Base-by-base conservation (phyloP, 2,797 vertebrate genomes). In the Ispidina lecontei region DNA sequence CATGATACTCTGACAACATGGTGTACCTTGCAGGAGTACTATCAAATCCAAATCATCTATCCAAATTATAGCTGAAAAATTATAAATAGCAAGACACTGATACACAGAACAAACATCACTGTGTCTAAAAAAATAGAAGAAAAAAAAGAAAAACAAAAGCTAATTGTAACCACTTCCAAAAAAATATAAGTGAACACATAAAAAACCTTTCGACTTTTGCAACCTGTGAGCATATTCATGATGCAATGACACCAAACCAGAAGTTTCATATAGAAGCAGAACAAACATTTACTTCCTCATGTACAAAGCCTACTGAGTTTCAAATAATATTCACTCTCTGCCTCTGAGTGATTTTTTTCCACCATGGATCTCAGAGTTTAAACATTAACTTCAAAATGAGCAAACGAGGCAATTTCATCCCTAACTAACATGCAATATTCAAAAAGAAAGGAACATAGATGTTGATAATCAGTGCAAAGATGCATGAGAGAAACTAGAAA, bases 1-100 rank as follows among this genome's bases (percentile, higher is more conserved):
- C 11, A 14, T 0, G 1, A 56, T 18, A 14, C 12, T 84, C 41
- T 56, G 64, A 22, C 12, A 17, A 44, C 0, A 1, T 17, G 28
- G 56, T 17, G 3, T 31, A 67, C 70, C 54, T 47, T 64, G 18
- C n/a, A 54, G 77, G 17, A 65, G 10, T 4, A 22, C 51, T 23
- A 2, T 33, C 35, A 49, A 39, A 39, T 39, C 37, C 14, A 39
- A 39, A 35, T 43, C 35, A 63, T 8, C 67, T 20, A 16, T 4
- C 19, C 56, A 47, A 59, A 60, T 14, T 19, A 35, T 35, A 70
- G 59, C 15, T 59, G n/a, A 67, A 55, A 64, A 67, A 25, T 8
- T 15, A 25, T 22, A 63, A 58, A 59, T 69, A 16, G 3, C 54
- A 82, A 55, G 7, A 44, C 14, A 10, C 26, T 52, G 25, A 87